Base-by-base conservation (phyloP, 2,888 invertebrate species). In the Scaeva pyrastri region DNA sequence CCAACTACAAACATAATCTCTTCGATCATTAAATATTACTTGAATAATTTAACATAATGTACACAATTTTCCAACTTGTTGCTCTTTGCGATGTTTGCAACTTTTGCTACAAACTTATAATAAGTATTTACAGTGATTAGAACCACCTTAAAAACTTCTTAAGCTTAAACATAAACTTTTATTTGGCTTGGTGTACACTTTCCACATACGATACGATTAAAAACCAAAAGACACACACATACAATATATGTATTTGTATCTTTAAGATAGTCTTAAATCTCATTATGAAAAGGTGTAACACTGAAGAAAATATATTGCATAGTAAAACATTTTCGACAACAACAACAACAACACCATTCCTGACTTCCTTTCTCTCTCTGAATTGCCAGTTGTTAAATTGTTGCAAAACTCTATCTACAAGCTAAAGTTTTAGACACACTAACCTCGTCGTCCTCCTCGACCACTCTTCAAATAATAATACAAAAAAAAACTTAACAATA, bases 211-310 rank as follows among this genome's bases (percentile, higher is more conserved):
- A 31, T 31, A 55, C 39, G 41, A 48, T 58, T 41, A 39, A 56
- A 21, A 36, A 73, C 11, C 41, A 56, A 41, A 12, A 43, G 8
- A 31, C 16, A 36, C 23, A 43, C 43, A 52, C 23, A 8, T 11
- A 71, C 31, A 31, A 31, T 31, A 31, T 31, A 5, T 31, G 31
- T 31, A 31, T 31, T 7, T 58, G 21, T 68, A 31, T 50, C 56
- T 31, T 16, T 62, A 12, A 43, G 21, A 76, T 21, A 43, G 43
- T 48, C 45, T 55, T 55, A 8, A 56, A 66, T 66, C 70, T 74
- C 60, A 66, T 81, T 70, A 73, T 41, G 62, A 58, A 58, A 77
- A 81, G 68, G 77, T 86, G 77, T 81, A 41, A 73, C 19, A 70
- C 52, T 55, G 62, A 4, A 12, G 23, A 56, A 39, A 55, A 79